phyloP scores from a whole-genome alignment of 2,113 vertebrate genomes.

The Mus pahari region DNA sequence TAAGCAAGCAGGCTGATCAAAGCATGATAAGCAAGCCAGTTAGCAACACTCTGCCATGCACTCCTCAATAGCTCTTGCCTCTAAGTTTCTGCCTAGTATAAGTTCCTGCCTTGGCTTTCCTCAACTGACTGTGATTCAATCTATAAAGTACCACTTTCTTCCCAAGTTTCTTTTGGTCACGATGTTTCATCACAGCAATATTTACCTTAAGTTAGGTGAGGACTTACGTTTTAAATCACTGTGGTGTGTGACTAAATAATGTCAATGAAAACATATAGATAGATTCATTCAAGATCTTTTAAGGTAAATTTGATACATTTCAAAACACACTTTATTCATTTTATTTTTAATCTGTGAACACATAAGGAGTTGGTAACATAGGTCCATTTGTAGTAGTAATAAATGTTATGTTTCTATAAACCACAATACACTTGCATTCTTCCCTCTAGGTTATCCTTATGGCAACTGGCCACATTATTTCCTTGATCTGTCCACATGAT shows the following conservation, averaged over 20 bases:
- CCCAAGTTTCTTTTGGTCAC: neutral
- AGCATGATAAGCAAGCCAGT: neutral
- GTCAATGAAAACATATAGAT: neutral
- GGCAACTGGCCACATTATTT: conserved; percentile 36
- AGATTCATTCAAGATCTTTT: conserved; percentile 19
- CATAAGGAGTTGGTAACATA: neutral
- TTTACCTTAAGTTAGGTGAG: neutral
- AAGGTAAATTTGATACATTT: conserved; percentile 2
- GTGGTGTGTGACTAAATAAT: conserved; percentile 28
- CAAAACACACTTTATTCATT: neutral
- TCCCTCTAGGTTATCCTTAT: conserved; percentile 23
- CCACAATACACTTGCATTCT: neutral
- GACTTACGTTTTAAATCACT: conserved; percentile 7
- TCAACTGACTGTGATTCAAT: neutral
- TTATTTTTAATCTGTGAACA: conserved; percentile 4
- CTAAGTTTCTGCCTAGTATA: neutral
- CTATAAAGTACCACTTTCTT: neutral
- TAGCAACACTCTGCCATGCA: neutral
- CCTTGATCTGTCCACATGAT: conserved; percentile 63
- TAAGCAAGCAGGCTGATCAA: neutral
- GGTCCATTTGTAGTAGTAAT: neutral
- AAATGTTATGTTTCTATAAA: neutral
- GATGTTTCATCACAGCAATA: neutral
- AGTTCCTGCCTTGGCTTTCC: neutral
- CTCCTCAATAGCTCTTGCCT: neutral